These are phyloP conservation scores for Morpho deidamia DNA, from an alignment of 2,888 invertebrate genomes.

Conservation along the genomic window DNA sequence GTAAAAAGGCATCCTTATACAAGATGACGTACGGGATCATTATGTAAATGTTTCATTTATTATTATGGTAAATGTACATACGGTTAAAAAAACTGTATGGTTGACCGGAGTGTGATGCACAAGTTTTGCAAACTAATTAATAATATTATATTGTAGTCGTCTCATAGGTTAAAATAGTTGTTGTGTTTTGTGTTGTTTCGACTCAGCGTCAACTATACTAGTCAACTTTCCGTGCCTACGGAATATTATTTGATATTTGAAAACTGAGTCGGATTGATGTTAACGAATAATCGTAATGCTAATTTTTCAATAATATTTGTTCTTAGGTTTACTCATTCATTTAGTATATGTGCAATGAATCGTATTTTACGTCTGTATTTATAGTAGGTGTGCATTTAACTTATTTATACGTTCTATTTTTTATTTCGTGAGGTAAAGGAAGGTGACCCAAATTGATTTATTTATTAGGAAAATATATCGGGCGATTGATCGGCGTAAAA, in stretches of 20 bases:
- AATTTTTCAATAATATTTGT: constrained; percentile 53
- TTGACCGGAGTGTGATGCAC: constrained; percentile 49
- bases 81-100: constrained; percentile 36
- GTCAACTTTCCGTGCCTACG: constrained; percentile 38
- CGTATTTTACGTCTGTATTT: constrained; percentile 61
- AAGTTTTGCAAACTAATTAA: constrained; percentile 57
- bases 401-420: constrained; percentile 47
- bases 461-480: constrained; percentile 70
- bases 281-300: constrained; percentile 44
- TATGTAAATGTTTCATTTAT: constrained; percentile 38
- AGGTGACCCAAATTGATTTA: constrained; percentile 59
- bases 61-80: constrained; percentile 37
- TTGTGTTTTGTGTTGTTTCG: constrained; percentile 69
- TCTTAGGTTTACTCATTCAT: constrained; percentile 62
- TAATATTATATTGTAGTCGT: constrained; percentile 40
- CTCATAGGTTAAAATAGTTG: constrained; percentile 65
- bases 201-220: constrained; percentile 52
- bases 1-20: background rate
- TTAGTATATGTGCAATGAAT: constrained; percentile 71
- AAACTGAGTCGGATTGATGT: constrained; percentile 46
- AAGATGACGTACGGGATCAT: constrained; percentile 12
- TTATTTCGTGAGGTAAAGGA: constrained; percentile 26
- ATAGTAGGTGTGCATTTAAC: constrained; percentile 58
- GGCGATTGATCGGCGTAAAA: constrained; percentile 42
- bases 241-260: constrained; percentile 30